phyloP scores from a whole-genome alignment of 2,888 invertebrate species.

The Scrobipalpa costella region DNA sequence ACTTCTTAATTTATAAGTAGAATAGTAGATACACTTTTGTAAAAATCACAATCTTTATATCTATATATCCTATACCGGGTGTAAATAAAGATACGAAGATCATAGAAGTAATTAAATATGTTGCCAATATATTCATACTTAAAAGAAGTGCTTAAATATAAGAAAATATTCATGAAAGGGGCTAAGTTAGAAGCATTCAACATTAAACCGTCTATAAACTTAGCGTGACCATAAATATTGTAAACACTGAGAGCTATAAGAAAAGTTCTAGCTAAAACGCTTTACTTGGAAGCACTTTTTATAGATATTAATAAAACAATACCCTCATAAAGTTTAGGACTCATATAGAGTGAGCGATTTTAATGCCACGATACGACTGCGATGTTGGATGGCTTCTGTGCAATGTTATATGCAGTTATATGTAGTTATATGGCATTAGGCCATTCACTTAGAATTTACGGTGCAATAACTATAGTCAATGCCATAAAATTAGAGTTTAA shows the following conservation, averaged over 20 bases:
- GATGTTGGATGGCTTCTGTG: slow-evolving; percentile 29
- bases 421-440: background rate
- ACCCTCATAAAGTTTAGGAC: slow-evolving; percentile 67
- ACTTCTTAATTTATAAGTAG: too few relatives aligned
- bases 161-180: background rate
- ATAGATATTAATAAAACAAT: slow-evolving; percentile 80
- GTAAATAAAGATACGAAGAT: too few relatives aligned
- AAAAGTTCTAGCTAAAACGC: slow-evolving; percentile 56
- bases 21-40: too few relatives aligned
- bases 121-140: background rate
- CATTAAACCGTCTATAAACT: slow-evolving; percentile 51
- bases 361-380: slow-evolving; percentile 43
- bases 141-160: background rate
- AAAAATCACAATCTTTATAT: too few relatives aligned
- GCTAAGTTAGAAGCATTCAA: slow-evolving; percentile 35
- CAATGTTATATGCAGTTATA: too few relatives aligned
- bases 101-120: too few relatives aligned
- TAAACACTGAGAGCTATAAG: slow-evolving; percentile 59
- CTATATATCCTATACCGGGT: too few relatives aligned
- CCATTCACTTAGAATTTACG: slow-evolving; percentile 30
- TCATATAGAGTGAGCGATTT: slow-evolving; percentile 39
- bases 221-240: slow-evolving; percentile 61
- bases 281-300: slow-evolving; percentile 69
- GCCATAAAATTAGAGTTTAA: background rate
- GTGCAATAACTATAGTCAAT: background rate